Evolutionary conservation across 2,797 vertebrate species (phyloP), one percentile per base, ranked within the genome.

Genomic region (Hippocampus kuda): DNA sequence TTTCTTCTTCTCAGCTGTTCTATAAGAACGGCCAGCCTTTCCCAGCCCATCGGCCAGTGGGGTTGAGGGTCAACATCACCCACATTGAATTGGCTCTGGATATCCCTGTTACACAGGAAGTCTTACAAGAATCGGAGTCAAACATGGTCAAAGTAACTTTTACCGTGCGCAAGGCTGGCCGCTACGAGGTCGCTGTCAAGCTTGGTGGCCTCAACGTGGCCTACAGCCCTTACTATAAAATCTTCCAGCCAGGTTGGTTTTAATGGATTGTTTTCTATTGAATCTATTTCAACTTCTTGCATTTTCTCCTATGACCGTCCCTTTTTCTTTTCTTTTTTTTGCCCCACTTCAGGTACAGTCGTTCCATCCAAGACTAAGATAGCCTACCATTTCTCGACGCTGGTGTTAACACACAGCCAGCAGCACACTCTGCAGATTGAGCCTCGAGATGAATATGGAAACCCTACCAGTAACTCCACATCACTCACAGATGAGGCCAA

Each of bases 331-430:
- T 27, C 2, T 4, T 4, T 7, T 68, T 68, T 8, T 68, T 48
- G 66, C 66, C 69, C 66, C 10, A n/a, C 46, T 49, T 79, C 87
- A 99, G 97, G 97, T 79, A 93, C 92, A 80, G 95, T 98, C 72
- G 94, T 97, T 85, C 97, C 97, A 72, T 96, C 94, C 62, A 99
- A 99, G 91, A 99, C 97, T 75, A 97, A 97, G 91, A 99, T 99
- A 65, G 91, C 94, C 48, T 95, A 93, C 83, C 97, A 98, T 87
- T 99, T 99, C 83, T 99, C 97, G 74, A 99, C 97, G 56, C 88
- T 99, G 84, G 95, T 99, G 72, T 88, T 99, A 86, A 96, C 93
- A 26, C 93, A 92, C 71, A 93, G 93, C 70, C 93, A 98, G 79
- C 94, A 94, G 75, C 96, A 99, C 85, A 96, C 91, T 13, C 88